Conservation (phyloP, 2,888 invertebrate genomes). For the Noctua fimbriata region DNA sequence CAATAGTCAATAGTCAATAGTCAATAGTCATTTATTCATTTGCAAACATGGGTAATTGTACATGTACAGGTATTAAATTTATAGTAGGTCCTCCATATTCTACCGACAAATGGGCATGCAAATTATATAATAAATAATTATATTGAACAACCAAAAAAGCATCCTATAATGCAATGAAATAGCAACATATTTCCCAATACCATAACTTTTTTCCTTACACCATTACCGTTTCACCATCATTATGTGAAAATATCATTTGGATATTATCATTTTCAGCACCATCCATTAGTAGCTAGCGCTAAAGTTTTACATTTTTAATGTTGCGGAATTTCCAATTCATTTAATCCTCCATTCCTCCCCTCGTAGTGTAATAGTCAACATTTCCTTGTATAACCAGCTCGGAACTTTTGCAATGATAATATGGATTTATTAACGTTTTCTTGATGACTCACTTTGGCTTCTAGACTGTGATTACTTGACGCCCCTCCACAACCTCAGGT, state of each 20-base stretch:
- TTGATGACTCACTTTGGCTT: not conserved
- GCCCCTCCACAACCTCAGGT: not conserved
- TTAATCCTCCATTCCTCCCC: conserved; percentile 37
- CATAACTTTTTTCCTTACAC: conserved; percentile 8
- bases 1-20: too few species aligned
- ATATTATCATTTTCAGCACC: conserved; percentile 37
- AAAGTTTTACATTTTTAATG: conserved; percentile 48
- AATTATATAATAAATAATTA: too few species aligned
- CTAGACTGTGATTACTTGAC: not conserved
- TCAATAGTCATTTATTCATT: too few species aligned
- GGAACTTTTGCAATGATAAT: not conserved
- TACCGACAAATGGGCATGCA: too few species aligned
- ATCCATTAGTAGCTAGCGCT: conserved; percentile 30
- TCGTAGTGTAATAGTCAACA: conserved; percentile 1
- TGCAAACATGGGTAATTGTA: too few species aligned
- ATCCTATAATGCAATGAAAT: not conserved
- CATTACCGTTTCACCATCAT: conserved; percentile 28
- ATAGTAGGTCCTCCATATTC: too few species aligned
- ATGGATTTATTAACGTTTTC: not conserved
- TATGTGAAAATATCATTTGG: conserved; percentile 35
- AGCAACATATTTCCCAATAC: not conserved
- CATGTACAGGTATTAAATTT: too few species aligned
- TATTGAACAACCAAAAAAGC: not conserved
- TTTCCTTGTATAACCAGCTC: conserved; percentile 17
- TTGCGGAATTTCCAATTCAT: conserved; percentile 57